phyloP scores from a whole-genome alignment of 1,140 invertebrate species.

The Halesus radiatus region DNA sequence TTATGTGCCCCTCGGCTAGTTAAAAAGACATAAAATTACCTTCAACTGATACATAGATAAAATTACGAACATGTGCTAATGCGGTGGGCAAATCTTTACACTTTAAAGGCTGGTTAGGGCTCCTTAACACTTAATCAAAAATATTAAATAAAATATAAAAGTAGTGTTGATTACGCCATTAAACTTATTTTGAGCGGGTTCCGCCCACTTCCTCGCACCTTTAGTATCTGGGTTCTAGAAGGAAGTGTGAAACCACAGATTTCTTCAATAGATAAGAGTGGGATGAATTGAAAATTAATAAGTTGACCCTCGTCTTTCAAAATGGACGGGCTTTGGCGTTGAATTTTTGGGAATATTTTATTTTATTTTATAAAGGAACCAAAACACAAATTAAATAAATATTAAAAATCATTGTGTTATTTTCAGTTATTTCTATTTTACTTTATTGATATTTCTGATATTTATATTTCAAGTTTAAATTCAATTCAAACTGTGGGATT shows the following conservation, averaged over 20 bases:
- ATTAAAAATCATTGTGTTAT: too few relatives aligned
- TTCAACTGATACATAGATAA: conserved; percentile 10
- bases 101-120: conserved; percentile 11
- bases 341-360: too few relatives aligned
- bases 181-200: conserved; percentile 27
- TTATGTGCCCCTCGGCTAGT: conserved; percentile 30
- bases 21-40: conserved; percentile 54
- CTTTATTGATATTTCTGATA: too few relatives aligned
- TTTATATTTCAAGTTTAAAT: too few relatives aligned
- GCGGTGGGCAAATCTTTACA: conserved; percentile 9
- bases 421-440: too few relatives aligned
- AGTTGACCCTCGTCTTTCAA: conserved; percentile 46
- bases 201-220: conserved; percentile 47
- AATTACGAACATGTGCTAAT: neutral
- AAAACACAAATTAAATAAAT: too few relatives aligned
- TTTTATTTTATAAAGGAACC: too few relatives aligned
- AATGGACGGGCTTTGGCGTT: too few relatives aligned
- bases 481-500: too few relatives aligned
- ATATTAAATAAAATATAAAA: conserved; percentile 41
- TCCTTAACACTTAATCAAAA: conserved; percentile 48
- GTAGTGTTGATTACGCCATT: conserved; percentile 48
- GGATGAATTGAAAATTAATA: conserved; percentile 41
- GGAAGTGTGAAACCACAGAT: conserved; percentile 15
- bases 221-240: neutral
- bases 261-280: conserved; percentile 13